These are phyloP conservation scores for Scomberomorus guttatus DNA, from an alignment of 2,797 vertebrate species.

Conservation along the genomic window DNA sequence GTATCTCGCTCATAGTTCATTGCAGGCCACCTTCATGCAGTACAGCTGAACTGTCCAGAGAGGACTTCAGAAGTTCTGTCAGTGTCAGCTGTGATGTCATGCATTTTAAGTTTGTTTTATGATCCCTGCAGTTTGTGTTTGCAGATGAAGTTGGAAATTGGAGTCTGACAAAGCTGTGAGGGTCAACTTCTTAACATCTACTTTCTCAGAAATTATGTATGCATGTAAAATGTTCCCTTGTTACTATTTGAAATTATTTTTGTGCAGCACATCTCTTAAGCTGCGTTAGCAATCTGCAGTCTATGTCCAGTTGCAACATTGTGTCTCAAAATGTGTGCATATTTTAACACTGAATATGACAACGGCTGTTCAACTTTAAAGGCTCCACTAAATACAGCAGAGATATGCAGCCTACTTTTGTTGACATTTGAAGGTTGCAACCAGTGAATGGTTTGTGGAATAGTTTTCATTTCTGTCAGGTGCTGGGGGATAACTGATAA, in stretches of 20 bases:
- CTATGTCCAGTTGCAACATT: too few species aligned
- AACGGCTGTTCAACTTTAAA: not conserved
- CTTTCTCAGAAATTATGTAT: not conserved
- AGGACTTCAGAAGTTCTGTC: not conserved
- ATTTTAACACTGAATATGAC: not conserved
- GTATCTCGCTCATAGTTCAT: not conserved
- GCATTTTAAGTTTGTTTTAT: slow-evolving; percentile 8
- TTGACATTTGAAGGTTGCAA: not conserved
- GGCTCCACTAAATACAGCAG: not conserved
- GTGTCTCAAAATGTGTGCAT: not conserved
- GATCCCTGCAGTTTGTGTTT: slow-evolving; percentile 5
- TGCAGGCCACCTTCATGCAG: not conserved
- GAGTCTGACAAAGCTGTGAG: slow-evolving; percentile 6
- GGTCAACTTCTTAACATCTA: slow-evolving; percentile 4
- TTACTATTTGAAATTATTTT: not conserved
- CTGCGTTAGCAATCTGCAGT: too few species aligned
- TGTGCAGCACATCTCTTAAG: too few species aligned
- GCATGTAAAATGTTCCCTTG: not conserved
- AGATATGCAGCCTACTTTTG: too few species aligned
- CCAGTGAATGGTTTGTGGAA: not conserved
- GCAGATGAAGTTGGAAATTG: slow-evolving; percentile 13
- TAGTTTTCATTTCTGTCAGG: not conserved
- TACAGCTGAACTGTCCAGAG: not conserved
- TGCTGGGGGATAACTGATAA: not conserved
- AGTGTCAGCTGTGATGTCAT: not conserved